Base-by-base conservation (phyloP, 2,797 vertebrate genomes). In the Coluber constrictor region DNA sequence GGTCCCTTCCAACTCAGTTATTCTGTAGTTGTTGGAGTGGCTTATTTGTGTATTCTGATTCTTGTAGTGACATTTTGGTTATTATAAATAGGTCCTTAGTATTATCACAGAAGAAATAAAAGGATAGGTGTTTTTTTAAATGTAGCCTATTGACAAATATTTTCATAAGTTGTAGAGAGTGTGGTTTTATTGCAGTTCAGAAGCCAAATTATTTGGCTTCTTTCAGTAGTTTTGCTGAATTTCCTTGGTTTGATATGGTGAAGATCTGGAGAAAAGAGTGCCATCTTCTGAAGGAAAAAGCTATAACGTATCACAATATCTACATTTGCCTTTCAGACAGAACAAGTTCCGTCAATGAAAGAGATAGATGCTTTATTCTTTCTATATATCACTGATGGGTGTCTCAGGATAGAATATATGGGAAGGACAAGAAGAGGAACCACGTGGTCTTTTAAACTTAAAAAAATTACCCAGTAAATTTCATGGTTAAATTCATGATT, bases 381-480 rank as follows among this genome's bases (percentile, higher is more conserved):
- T 4, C 9, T 74, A 20, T 55, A 8, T 29, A 20, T 63, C 54
- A 10, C 10, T 37, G 20, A 47, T 16, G 32, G 32, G 20, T 57
- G 32, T 63, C 43, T 60, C 1, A 16, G 37, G 32, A 47, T 47
- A 25, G 37, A 83, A 83, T 5, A 4, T 47, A 47, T 47, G 9
- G 37, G 74, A 43, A 83, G 20, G 37, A 25, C 74, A 83, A 83
- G 74, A 83, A 83, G 60, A 56, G 59, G 25, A 87, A 55, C 0
- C 1, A 79, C 90, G 93, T 57, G 57, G 88, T 32, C 25, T n/a
- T 54, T 91, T 88, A 91, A n/a, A 93, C 57, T 23, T 4, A 37
- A 94, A 79, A 86, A 94, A 90, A 87, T 43, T 83, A 3, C 59
- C 90, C 91, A 79, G 79, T 92, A 93, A 95, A 93, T 47, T 57